Percentiles rank a stretch among this genome's conserved stretches.
Conservation (phyloP, 2,113 vertebrate species). For the Cheirogaleus medius region DNA sequence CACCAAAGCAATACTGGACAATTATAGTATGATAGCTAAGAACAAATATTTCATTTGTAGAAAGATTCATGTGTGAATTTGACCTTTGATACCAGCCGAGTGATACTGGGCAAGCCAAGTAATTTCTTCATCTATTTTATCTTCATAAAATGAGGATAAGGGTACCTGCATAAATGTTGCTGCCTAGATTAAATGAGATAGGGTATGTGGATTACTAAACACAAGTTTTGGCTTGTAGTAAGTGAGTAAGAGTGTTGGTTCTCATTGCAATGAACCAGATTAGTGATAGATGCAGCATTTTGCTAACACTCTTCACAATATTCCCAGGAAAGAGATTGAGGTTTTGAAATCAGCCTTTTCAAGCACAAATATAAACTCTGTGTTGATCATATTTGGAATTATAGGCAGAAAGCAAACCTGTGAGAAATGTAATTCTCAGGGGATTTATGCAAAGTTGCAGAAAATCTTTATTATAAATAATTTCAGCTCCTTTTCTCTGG, state of each 20-base stretch:
- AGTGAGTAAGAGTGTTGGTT: background rate
- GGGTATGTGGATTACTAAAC: background rate
- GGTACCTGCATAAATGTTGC: accelerated
- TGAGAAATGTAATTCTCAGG: slow-evolving; percentile 38
- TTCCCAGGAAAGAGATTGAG: background rate
- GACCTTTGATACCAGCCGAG: background rate
- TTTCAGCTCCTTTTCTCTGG: slow-evolving; percentile 10
- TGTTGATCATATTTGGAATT: background rate
- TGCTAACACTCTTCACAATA: background rate
- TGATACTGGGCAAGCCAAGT: background rate
- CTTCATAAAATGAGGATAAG: background rate
- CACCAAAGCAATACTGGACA: background rate
- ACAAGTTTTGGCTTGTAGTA: background rate
- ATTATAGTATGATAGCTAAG: background rate
- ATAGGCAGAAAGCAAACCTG: slow-evolving; percentile 21
- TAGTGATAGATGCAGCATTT: background rate
- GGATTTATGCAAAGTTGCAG: slow-evolving; percentile 9
- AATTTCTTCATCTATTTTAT: background rate
- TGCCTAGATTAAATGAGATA: background rate
- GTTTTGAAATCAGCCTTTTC: slow-evolving; percentile 23
- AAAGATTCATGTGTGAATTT: background rate
- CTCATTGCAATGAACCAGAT: background rate
- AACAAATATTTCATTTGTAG: background rate
- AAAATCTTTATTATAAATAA: slow-evolving; percentile 39
- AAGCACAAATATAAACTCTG: background rate